Base-by-base conservation (phyloP, 2,888 invertebrate genomes). In the Phaedon cochleariae region DNA sequence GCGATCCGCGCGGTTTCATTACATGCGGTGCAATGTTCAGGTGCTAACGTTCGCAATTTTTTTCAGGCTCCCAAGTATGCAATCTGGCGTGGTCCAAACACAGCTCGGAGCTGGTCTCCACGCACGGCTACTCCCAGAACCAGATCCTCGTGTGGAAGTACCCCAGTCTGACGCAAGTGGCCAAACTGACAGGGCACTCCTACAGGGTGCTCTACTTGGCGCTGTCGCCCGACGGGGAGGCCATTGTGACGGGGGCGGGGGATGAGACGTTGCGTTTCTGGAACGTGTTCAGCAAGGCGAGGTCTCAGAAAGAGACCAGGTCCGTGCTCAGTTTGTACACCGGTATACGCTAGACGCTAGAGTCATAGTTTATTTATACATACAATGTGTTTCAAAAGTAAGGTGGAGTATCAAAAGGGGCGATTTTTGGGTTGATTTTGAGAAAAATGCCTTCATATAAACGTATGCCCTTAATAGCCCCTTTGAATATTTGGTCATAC, bases 71-170 rank as follows among this genome's bases (percentile, higher is more conserved):
- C 0, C 97, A 98, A 88, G 97, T 98, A 34, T 98, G 98, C 85
- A 98, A 98, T 85, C 86, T 98, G 75, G 98, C 98, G 45, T 98
- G 98, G 98, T 98, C 97, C 22, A 98, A 98, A 80, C 98, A 98
- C 85, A 96, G 97, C 66, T 96, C 96, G 68, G 98, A 98, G 85
- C 85, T 98, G 82, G 98, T 97, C 65, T 97, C 96, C 76, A 98
- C 98, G 0, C 98, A 98, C 83, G 98, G 98, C 12, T 98, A 98
- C 84, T 97, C 97, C 18, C 98, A 98, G 85, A 98, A 98, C 84
- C 98, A 98, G 85, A 98, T 99, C 72, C 86, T 98, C 37, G 97
- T 99, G 2, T 99, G 98, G 98, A 98, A 98, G 81, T 99, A 98
- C 84, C 98, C 98, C 0, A 95, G 96, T 67, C 86, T 99, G 70